These are phyloP conservation scores for Pipa parva DNA, from an alignment of 2,113 vertebrate species.

Conservation along the genomic window DNA sequence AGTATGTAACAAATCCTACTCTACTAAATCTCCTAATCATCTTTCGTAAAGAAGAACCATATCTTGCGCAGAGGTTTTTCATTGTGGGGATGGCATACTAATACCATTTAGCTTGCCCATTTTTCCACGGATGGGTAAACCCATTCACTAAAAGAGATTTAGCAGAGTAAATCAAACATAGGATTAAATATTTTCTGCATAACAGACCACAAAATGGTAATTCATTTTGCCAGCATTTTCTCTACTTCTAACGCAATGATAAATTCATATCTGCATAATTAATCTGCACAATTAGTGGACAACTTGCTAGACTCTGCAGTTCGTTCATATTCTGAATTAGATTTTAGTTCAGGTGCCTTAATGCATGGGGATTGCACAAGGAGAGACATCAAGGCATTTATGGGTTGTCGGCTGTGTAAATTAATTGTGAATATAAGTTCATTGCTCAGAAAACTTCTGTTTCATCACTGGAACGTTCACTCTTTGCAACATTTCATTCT, in stretches of 20 bases:
- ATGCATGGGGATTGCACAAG: background rate
- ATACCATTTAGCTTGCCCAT: slow-evolving; percentile 66
- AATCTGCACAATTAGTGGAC: slow-evolving; percentile 57
- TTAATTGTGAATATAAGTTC: background rate
- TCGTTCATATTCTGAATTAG: slow-evolving; percentile 54
- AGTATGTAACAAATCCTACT: no score
- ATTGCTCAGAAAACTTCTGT: background rate
- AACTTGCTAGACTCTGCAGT: slow-evolving; percentile 53
- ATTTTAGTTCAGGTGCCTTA: slow-evolving; percentile 51
- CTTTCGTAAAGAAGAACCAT: background rate
- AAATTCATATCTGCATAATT: slow-evolving; percentile 61
- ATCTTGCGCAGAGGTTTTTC: slow-evolving; percentile 61
- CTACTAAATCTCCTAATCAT: no score
- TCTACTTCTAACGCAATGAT: slow-evolving; percentile 60
- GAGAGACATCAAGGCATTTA: background rate
- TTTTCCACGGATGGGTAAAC: slow-evolving; percentile 68
- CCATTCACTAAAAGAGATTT: slow-evolving; percentile 71
- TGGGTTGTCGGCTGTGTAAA: background rate
- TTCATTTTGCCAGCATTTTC: slow-evolving; percentile 64
- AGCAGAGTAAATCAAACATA: slow-evolving; percentile 71
- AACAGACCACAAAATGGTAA: slow-evolving; percentile 73
- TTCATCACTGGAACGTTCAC: background rate
- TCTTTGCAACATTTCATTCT: background rate
- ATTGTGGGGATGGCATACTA: slow-evolving; percentile 71
- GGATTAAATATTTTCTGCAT: slow-evolving; percentile 75